phyloP scores from a whole-genome alignment of 1,140 invertebrate genomes.

The Nomia melanderi region DNA sequence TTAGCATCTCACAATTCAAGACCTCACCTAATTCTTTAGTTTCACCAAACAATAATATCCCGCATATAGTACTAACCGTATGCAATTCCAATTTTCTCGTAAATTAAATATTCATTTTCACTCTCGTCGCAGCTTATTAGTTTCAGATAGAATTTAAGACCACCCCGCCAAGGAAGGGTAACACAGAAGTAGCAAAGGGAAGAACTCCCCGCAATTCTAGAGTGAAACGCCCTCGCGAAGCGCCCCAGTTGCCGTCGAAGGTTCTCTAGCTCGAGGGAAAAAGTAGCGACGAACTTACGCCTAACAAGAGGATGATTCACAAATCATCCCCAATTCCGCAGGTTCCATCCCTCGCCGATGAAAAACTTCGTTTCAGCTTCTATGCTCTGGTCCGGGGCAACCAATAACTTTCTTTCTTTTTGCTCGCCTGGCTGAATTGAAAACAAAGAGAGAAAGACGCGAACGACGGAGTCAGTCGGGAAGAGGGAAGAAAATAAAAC shows the following conservation, averaged over 20 bases:
- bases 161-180: neutral
- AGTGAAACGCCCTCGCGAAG: conserved; percentile 2
- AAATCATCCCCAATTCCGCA: conserved; percentile 71
- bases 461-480: no score
- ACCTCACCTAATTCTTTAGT: no score
- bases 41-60: no score
- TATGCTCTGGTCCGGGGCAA: conserved; percentile 12
- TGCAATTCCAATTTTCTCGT: neutral
- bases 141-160: conserved; percentile 4
- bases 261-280: conserved; percentile 18
- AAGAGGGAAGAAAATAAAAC: conserved; percentile 7
- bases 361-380: conserved; percentile 60
- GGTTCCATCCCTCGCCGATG: conserved; percentile 1
- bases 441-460: conserved; percentile 26
- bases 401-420: conserved; percentile 58
- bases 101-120: neutral
- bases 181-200: conserved; percentile 17
- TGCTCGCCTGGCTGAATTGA: conserved; percentile 42
- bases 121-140: neutral
- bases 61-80: no score
- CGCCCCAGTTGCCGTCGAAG: conserved; percentile 1
- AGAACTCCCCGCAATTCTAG: conserved; percentile 22
- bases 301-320: conserved; percentile 76
- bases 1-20: no score
- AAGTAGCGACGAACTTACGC: conserved; percentile 67